Evolutionary conservation across 2,113 vertebrate species (phyloP), one percentile per base, ranked within the genome.

Genomic region (Campylorhamphus procurvoides): DNA sequence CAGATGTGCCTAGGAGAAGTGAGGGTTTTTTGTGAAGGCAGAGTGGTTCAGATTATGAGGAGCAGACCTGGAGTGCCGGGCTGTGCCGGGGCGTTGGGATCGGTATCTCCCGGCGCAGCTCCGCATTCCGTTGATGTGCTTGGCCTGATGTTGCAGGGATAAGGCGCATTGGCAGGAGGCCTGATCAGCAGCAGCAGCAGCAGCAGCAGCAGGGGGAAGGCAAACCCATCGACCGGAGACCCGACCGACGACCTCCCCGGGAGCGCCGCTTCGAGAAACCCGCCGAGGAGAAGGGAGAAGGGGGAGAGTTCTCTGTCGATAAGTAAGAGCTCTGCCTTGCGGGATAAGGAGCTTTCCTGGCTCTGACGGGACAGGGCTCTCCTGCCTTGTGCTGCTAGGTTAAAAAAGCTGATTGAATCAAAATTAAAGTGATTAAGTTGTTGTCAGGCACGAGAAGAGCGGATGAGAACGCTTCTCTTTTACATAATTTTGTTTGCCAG

Each of bases 291-390:
- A 99, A 99, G 94, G 98, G 99, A 12, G 99, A 99, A 97, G 99
- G 98, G 67, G 99, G 99, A 66, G 99, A 99, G 76, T 99, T 99
- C 97, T 99, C 99, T 20, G 99, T 99, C 89, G 99, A 99, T 74
- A 99, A 99, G 99, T 99, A 98, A 98, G 97, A 59, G 23, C 55
- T 86, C 16, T 37, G 42, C 15, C 69, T 50, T 78, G 29, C 3
- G 0, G 58, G 25, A 4, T 23, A 23, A 62, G 63, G 35, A 40
- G 4, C 76, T 81, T 33, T 7, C 37, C 16, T 14, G 7, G 49
- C 18, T 80, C 27, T 8, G 20, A 1, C 44, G 55, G 56, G 6
- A 24, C 24, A 13, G 50, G 49, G 40, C 50, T 84, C n/a, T 10
- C 53, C 40, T 8, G 7, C 18, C 31, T 86, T 37, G 18, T 88